A percentile compares a stretch with the other conserved stretches of the same genome.
Conservation (phyloP, 2,888 invertebrate species). For the Stramonita haemastoma region DNA sequence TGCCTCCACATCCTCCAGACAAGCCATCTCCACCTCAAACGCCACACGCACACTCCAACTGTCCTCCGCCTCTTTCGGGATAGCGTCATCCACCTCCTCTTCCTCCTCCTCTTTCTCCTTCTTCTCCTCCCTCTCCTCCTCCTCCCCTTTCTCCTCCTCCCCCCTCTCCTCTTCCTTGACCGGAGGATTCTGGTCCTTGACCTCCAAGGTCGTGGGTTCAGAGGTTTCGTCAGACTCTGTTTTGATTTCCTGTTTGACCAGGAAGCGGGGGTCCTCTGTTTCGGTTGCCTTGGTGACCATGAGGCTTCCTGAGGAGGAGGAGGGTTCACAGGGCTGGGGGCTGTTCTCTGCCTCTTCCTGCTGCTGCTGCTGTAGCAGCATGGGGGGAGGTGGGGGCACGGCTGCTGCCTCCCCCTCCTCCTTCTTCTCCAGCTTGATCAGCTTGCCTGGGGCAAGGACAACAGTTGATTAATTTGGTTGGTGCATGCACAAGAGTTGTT, state of each 20-base stretch:
- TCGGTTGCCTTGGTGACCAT: not conserved
- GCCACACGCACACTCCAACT: constrained; percentile 84
- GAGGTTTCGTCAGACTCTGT: not conserved
- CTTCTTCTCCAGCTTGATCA: constrained; percentile 41
- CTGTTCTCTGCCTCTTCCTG: not conserved
- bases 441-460: constrained; percentile 18
- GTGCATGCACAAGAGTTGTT: too few relatives aligned
- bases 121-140: constrained; percentile 39
- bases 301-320: not conserved
- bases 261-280: constrained; percentile 14
- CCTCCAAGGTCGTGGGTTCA: constrained; percentile 15
- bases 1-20: constrained; percentile 81
- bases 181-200: not conserved
- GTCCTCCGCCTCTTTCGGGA: constrained; percentile 67
- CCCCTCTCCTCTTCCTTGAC: constrained; percentile 35
- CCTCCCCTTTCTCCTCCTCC: constrained; percentile 30
- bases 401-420: not conserved
- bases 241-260: constrained; percentile 35
- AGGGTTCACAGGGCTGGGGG: not conserved
- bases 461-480: too few relatives aligned
- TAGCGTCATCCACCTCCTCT: constrained; percentile 53
- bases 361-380: not conserved
- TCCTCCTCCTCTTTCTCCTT: constrained; percentile 37
- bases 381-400: not conserved
- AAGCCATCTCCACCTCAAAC: constrained; percentile 87